These are phyloP conservation scores for Palythoa grandiflora DNA, from an alignment of 92 coral and sea anemone genomes.

Conservation along the genomic window DNA sequence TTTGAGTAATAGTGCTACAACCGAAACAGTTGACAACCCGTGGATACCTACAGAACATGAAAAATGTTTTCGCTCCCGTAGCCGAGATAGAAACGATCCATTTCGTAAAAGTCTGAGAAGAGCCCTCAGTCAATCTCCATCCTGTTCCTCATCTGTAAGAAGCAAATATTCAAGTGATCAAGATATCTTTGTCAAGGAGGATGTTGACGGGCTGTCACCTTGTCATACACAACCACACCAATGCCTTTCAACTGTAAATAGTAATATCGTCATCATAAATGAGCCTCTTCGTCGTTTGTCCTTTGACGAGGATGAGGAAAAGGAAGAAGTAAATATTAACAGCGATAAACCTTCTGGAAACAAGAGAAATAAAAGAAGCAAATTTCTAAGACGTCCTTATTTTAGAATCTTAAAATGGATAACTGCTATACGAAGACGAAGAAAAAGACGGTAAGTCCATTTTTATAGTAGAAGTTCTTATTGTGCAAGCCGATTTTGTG, in stretches of 20 bases:
- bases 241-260: not conserved
- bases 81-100: constrained; percentile 35
- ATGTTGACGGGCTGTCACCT: not conserved
- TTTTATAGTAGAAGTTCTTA: not conserved
- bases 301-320: not conserved
- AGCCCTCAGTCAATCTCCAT: not conserved
- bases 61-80: constrained; percentile 31
- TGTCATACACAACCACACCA: not conserved
- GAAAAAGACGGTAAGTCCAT: constrained; percentile 18
- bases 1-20: not conserved
- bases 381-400: not conserved
- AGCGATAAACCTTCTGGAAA: not conserved
- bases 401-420: constrained; percentile 30
- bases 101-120: constrained; percentile 8
- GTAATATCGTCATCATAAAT: not conserved
- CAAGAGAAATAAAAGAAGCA: not conserved
- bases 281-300: not conserved
- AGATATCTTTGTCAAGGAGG: not conserved
- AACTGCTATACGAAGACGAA: constrained; percentile 7
- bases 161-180: not conserved
- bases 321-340: not conserved
- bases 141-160: not conserved
- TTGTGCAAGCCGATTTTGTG: not conserved
- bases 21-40: not conserved
- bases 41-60: constrained; percentile 26